Evolutionary conservation across 1,140 invertebrate genomes (phyloP).

Genomic region (Drosophila baimaii): DNA sequence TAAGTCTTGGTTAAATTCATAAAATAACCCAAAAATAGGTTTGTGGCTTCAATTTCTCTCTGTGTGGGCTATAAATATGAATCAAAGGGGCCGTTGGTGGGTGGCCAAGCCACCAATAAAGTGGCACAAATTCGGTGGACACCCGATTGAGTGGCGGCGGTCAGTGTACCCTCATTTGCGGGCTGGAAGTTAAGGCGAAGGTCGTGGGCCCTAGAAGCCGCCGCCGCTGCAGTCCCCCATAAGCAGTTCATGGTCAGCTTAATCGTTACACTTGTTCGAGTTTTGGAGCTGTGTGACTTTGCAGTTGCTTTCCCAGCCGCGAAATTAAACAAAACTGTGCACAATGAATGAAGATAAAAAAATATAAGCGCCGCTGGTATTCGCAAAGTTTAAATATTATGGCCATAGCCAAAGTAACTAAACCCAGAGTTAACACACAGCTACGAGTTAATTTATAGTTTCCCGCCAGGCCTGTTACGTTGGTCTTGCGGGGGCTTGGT

Average conservation of each 20-base stretch:
- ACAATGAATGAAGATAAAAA: slow-evolving; percentile 41
- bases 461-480: slow-evolving; percentile 53
- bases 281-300: slow-evolving; percentile 29
- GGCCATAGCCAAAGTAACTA: slow-evolving; percentile 3
- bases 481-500: slow-evolving; percentile 6
- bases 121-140: slow-evolving; percentile 66
- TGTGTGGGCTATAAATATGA: slow-evolving; percentile 36
- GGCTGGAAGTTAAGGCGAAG: slow-evolving; percentile 62
- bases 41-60: slow-evolving; percentile 1
- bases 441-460: slow-evolving; percentile 56
- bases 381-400: slow-evolving; percentile 30
- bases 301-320: slow-evolving; percentile 32
- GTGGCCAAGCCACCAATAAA: slow-evolving; percentile 25
- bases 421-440: slow-evolving; percentile 12
- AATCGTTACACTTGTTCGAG: slow-evolving; percentile 51
- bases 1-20: not conserved
- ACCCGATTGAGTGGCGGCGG: slow-evolving; percentile 39
- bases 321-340: slow-evolving; percentile 40
- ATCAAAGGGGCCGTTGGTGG: slow-evolving; percentile 24
- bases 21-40: not conserved
- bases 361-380: slow-evolving; percentile 11
- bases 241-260: slow-evolving; percentile 67
- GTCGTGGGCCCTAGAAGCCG: slow-evolving; percentile 25
- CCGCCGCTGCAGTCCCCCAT: slow-evolving; percentile 8
- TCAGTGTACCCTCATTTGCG: slow-evolving; percentile 61